Evolutionary conservation across 2,888 invertebrate species (phyloP).

Genomic region (Macaria notata): DNA sequence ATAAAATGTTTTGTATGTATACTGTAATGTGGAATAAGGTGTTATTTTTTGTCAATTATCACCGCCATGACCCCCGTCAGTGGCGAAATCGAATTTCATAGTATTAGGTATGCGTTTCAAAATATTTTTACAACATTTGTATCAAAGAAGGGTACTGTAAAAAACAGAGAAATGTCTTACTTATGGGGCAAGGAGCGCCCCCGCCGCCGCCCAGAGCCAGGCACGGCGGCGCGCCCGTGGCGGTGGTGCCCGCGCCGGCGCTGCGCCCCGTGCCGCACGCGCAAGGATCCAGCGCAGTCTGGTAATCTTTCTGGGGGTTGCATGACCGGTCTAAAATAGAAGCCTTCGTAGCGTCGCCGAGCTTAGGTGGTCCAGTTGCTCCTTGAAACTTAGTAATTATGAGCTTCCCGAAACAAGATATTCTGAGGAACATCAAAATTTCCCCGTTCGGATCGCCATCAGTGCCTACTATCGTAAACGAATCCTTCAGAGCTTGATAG

Average conservation of each 20-base stretch:
- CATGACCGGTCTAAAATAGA: conserved; percentile 63
- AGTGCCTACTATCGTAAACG: conserved; percentile 77
- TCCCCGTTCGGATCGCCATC: conserved; percentile 80
- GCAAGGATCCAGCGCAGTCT: conserved; percentile 60
- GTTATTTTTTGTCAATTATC: no score
- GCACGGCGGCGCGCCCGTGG: conserved; percentile 30
- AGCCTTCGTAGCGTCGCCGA: conserved; percentile 45
- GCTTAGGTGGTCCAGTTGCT: conserved; percentile 49
- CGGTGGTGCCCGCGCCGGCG: conserved; percentile 27
- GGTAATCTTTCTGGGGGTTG: conserved; percentile 55
- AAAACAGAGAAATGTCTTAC: conserved; percentile 35
- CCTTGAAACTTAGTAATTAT: conserved; percentile 86
- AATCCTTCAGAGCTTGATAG: conserved; percentile 83
- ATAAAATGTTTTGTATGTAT: no score
- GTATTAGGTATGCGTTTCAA: no score
- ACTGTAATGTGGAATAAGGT: no score
- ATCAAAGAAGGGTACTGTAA: not conserved
- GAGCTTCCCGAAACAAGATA: conserved; percentile 85
- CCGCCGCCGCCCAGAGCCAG: conserved; percentile 33
- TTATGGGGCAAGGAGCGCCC: conserved; percentile 51
- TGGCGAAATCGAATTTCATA: no score
- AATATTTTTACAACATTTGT: no score
- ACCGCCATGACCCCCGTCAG: no score
- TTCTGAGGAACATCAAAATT: conserved; percentile 83
- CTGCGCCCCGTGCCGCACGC: conserved; percentile 58